Conservation (phyloP, 2,113 vertebrate genomes). For the Perca schrenkii region DNA sequence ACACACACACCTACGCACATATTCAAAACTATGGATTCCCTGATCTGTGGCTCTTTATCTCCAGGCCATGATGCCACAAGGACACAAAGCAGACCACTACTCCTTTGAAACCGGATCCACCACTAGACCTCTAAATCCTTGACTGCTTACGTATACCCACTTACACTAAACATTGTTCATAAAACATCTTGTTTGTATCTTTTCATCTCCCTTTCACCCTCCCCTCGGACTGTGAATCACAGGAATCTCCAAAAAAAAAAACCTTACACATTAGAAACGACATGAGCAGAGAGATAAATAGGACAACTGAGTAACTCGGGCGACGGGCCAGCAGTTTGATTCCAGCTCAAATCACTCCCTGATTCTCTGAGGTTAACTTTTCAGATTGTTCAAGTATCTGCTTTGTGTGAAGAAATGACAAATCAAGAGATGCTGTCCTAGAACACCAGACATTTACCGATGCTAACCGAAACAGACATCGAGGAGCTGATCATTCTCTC, state of each 20-base stretch:
- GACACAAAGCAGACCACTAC: slow-evolving; percentile 67
- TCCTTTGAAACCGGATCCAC: slow-evolving; percentile 73
- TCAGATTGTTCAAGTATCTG: slow-evolving; percentile 42
- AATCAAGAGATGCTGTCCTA: slow-evolving; percentile 10
- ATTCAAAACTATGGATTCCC: slow-evolving; percentile 31
- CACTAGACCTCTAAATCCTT: slow-evolving; percentile 54
- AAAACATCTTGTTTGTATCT: slow-evolving; percentile 69
- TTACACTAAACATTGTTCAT: slow-evolving; percentile 65
- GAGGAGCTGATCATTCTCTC: neutral
- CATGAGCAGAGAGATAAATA: slow-evolving; percentile 36
- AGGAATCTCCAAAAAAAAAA: slow-evolving; percentile 55
- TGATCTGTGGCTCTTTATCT: slow-evolving; percentile 31
- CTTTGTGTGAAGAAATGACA: slow-evolving; percentile 50
- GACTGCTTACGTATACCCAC: slow-evolving; percentile 54
- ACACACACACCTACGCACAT: slow-evolving; percentile 1
- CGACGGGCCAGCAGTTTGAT: slow-evolving; percentile 36
- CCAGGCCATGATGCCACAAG: slow-evolving; percentile 43
- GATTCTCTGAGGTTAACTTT: slow-evolving; percentile 43
- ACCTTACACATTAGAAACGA: slow-evolving; percentile 39
- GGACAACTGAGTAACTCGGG: slow-evolving; percentile 31
- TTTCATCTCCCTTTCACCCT: slow-evolving; percentile 54
- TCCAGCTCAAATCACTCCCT: slow-evolving; percentile 54
- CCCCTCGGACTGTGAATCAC: slow-evolving; percentile 44
- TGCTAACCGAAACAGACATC: slow-evolving; percentile 29
- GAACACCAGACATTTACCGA: slow-evolving; percentile 14